Percentiles rank a stretch among this genome's conserved stretches.
phyloP scores from a whole-genome alignment of 2,888 invertebrate species.

The Tuberolachnus salignus region DNA sequence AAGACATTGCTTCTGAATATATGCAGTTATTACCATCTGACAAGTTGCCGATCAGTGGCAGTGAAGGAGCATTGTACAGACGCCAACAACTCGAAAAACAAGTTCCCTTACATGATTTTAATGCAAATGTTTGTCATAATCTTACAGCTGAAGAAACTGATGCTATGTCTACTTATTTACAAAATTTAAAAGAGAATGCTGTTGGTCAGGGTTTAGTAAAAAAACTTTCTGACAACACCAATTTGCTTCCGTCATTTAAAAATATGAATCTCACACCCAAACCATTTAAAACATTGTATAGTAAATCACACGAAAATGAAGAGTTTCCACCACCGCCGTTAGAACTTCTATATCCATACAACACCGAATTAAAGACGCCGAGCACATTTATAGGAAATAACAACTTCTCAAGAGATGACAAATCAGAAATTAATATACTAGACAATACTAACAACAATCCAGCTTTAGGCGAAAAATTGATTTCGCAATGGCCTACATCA shows the following conservation, averaged over 20 bases:
- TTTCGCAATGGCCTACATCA: constrained; percentile 2
- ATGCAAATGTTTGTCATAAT: constrained; percentile 68
- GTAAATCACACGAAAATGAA: not conserved
- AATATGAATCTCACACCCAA: constrained; percentile 57
- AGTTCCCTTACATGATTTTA: constrained; percentile 83
- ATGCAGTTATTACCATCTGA: constrained; percentile 65
- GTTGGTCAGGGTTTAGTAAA: constrained; percentile 77
- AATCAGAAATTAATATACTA: constrained; percentile 3
- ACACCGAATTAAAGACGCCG: constrained; percentile 56
- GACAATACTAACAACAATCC: constrained; percentile 45
- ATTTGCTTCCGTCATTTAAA: constrained; percentile 45
- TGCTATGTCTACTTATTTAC: constrained; percentile 66
- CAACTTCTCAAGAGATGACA: not conserved
- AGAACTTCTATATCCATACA: constrained; percentile 49
- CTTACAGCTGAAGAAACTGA: constrained; percentile 64
- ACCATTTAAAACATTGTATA: constrained; percentile 56
- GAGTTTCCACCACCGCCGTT: constrained; percentile 57
- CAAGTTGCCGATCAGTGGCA: constrained; percentile 78
- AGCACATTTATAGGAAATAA: constrained; percentile 54
- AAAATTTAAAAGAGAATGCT: constrained; percentile 72
- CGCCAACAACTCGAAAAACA: constrained; percentile 84
- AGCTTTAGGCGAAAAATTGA: not conserved
- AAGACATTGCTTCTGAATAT: constrained; percentile 70
- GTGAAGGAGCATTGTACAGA: constrained; percentile 77
- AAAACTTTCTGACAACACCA: constrained; percentile 63